phyloP scores from a whole-genome alignment of 2,113 vertebrate genomes.

The Pelecanoides urinatrix region DNA sequence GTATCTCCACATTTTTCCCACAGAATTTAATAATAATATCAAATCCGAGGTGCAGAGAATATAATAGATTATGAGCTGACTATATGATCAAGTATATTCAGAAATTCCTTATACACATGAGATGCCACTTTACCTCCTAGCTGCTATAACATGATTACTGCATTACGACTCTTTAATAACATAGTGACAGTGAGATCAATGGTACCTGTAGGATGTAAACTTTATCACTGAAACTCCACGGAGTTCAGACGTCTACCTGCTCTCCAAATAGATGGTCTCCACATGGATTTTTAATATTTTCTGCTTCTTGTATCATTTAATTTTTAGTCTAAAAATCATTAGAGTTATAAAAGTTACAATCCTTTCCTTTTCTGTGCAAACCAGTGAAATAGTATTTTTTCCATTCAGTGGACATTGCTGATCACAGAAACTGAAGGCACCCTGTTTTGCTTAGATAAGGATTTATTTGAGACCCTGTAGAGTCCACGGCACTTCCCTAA shows the following conservation, averaged over 20 bases:
- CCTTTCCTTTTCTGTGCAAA: background rate
- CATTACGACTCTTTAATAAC: background rate
- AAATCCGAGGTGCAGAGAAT: background rate
- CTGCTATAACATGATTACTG: background rate
- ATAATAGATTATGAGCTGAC: background rate
- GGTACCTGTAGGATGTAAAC: background rate
- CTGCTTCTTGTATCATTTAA: background rate
- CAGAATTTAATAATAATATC: background rate
- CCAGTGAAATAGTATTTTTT: background rate
- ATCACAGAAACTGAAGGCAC: background rate
- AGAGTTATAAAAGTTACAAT: background rate
- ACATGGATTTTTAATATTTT: background rate
- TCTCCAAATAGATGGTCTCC: background rate
- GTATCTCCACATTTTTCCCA: background rate
- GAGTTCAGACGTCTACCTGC: background rate
- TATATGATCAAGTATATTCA: background rate
- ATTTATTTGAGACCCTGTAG: background rate
- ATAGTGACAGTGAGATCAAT: background rate
- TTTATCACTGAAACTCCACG: background rate
- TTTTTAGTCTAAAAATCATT: conserved; percentile 22
- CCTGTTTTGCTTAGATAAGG: background rate
- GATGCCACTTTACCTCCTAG: background rate
- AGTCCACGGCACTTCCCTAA: background rate
- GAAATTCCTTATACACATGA: background rate
- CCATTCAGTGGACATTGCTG: background rate